Base-by-base conservation (phyloP, 2,797 vertebrate species). In the Ataeniobius toweri region DNA sequence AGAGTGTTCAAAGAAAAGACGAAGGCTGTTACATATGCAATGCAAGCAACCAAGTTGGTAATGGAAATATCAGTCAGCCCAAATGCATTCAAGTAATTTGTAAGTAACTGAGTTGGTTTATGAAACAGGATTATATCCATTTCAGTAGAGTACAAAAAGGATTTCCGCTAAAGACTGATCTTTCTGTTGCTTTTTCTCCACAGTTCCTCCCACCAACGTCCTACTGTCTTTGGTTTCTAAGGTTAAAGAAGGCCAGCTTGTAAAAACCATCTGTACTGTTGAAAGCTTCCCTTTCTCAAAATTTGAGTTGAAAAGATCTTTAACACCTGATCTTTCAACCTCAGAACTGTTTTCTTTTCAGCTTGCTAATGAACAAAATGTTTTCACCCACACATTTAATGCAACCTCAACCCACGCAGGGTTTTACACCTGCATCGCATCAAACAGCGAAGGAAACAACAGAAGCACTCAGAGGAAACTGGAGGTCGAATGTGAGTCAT, bases 401-500 rank as follows among this genome's bases (percentile, higher is more conserved):
- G 91, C 46, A 3, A 83, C 14, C 1, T 67, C 58, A 48, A 0
- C 0, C 3, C 0, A 91, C 1, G 1, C n/a, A 28, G 93, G 91
- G 22, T 0, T 0, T 36, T 94, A 93, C 76, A 75, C 2, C 61
- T 94, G 93, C 72, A 0, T 0, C 0, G 92, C 92, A 5, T 0
- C 0, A 0, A 94, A 94, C 86, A 53, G 3, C 0, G 46, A 83
- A 46, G 89, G 89, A 26, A 51, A 2, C 2, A 0, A 0, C 0
- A 7, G 0, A 0, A 88, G 78, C 44, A 0, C 0, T 2, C 0
- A 10, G 0, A 73, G 1, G 53, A 2, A 39, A 36, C 46, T 94
- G 74, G 26, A 58, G 71, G 90, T 94, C 58, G 81, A 74, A 68
- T 92, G 94, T 94, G 73, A 90, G 94, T 90, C 2, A 61, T 14